A percentile compares a stretch with the other conserved stretches of the same genome.
Conservation (phyloP, 1,140 invertebrate genomes). For the Platorchestia sp. region DNA sequence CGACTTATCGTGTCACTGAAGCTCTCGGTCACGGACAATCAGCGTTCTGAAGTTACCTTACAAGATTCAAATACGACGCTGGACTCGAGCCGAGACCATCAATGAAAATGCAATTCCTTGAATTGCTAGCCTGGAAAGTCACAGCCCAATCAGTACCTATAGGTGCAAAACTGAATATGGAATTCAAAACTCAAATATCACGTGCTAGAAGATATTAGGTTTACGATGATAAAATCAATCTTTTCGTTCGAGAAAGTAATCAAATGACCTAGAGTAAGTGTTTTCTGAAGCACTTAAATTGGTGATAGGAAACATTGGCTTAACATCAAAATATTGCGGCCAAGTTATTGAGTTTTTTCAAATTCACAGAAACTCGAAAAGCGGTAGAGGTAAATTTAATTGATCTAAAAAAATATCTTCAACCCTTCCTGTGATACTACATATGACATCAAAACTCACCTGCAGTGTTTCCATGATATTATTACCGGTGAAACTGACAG, state of each 20-base stretch:
- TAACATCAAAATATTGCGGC: background rate
- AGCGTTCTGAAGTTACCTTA: too few species aligned
- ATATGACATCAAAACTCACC: background rate
- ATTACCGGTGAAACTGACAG: background rate
- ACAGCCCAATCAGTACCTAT: too few species aligned
- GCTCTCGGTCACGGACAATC: too few species aligned
- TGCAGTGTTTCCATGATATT: background rate
- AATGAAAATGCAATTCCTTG: background rate
- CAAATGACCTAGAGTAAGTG: background rate
- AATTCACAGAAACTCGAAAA: background rate
- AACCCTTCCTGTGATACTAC: background rate
- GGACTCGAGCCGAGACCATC: background rate
- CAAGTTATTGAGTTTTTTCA: background rate
- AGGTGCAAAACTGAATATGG: background rate
- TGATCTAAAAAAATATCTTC: background rate
- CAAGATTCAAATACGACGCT: background rate
- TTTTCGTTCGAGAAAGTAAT: background rate
- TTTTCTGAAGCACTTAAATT: background rate
- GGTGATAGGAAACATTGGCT: background rate
- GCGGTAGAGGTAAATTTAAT: background rate
- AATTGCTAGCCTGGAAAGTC: background rate
- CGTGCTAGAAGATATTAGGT: background rate
- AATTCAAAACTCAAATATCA: background rate
- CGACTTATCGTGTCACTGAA: too few species aligned
- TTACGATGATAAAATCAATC: background rate